These are phyloP conservation scores for Hypercompe scribonia DNA, from an alignment of 2,888 invertebrate genomes.

Conservation along the genomic window DNA sequence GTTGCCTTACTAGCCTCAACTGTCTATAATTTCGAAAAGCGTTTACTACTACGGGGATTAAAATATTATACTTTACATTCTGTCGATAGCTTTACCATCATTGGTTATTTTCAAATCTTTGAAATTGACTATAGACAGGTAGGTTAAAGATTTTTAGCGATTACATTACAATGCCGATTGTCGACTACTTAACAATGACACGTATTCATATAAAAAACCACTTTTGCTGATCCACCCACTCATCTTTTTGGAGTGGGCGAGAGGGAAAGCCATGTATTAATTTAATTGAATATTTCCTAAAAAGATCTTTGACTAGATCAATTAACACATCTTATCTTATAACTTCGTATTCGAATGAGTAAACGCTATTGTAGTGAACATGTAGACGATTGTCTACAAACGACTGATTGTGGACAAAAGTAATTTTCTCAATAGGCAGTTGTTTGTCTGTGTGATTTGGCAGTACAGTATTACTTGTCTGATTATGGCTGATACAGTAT, in stretches of 20 bases:
- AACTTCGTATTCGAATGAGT: neutral
- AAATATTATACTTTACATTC: too few species aligned
- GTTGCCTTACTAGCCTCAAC: slow-evolving; percentile 36
- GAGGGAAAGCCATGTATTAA: slow-evolving; percentile 70
- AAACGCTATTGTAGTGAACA: neutral
- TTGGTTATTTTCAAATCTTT: too few species aligned
- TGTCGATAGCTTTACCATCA: too few species aligned
- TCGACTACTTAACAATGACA: slow-evolving; percentile 55
- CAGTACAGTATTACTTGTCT: neutral
- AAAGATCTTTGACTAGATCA: slow-evolving; percentile 10
- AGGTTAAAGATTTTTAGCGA: slow-evolving; percentile 32
- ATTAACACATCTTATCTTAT: neutral
- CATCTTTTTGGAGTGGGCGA: slow-evolving; percentile 64
- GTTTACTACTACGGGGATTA: slow-evolving; percentile 28
- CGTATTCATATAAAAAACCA: slow-evolving; percentile 57
- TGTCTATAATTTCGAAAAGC: slow-evolving; percentile 35
- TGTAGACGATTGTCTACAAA: neutral
- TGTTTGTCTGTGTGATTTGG: neutral
- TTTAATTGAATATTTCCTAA: slow-evolving; percentile 38
- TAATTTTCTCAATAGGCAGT: too few species aligned
- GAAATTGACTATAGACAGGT: slow-evolving; percentile 9
- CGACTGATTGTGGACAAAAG: too few species aligned
- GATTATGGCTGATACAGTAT: neutral
- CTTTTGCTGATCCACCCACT: slow-evolving; percentile 78
- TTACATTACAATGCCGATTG: slow-evolving; percentile 37